Conservation (phyloP, 2,113 vertebrate species). For the Recurvirostra avosetta region DNA sequence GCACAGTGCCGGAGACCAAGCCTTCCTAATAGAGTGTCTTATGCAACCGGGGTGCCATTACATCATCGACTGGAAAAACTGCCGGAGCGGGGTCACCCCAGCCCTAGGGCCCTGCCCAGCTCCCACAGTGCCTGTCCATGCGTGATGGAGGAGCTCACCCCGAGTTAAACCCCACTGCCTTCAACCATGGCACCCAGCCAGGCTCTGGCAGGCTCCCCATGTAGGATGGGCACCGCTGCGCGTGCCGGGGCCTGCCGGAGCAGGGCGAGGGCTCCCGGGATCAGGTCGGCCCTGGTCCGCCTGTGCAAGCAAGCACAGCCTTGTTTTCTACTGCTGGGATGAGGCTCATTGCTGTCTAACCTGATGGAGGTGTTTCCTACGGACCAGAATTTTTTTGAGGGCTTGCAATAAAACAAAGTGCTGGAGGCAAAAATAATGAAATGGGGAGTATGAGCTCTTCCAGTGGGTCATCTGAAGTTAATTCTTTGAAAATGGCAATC, state of each 20-base stretch:
- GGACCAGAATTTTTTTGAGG: neutral
- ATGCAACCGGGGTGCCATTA: neutral
- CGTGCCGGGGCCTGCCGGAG: neutral
- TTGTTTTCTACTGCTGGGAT: neutral
- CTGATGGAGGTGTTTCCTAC: neutral
- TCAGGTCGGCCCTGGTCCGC: fast-evolving
- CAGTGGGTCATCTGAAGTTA: neutral
- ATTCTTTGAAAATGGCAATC: neutral
- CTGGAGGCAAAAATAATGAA: conserved; percentile 6
- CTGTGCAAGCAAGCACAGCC: neutral
- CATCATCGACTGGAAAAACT: neutral
- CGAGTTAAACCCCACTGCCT: neutral
- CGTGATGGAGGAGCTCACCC: neutral
- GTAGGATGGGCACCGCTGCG: fast-evolving
- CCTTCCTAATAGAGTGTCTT: neutral
- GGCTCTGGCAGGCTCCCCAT: neutral
- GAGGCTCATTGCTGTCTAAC: neutral
- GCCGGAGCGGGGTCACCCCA: neutral
- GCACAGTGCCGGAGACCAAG: neutral
- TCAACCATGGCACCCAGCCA: fast-evolving
- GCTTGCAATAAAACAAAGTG: neutral
- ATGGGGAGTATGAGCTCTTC: neutral
- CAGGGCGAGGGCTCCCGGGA: neutral
- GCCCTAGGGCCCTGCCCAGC: neutral
- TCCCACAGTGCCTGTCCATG: neutral